A percentile compares a stretch with the other conserved stretches of the same genome.
Evolutionary conservation across 1,140 invertebrate genomes (phyloP).

Genomic region (Drosophila pectinifera): DNA sequence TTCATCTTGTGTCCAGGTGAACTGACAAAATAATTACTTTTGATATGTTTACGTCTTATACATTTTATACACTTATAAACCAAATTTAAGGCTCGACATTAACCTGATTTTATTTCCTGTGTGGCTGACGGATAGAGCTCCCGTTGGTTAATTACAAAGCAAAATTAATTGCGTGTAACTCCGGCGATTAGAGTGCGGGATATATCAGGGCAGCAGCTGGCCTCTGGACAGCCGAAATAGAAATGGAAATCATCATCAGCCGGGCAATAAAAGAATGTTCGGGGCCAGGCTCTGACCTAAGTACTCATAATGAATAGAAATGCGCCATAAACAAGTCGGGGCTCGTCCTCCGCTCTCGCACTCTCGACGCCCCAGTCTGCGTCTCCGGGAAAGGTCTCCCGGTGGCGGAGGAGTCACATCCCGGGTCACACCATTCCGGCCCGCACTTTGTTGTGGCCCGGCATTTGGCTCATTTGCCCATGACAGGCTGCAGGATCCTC

Average conservation of each 20-base stretch:
- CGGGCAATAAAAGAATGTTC: slow-evolving; percentile 71
- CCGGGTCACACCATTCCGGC: slow-evolving; percentile 31
- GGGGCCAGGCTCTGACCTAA: slow-evolving; percentile 57
- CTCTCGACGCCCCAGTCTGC: not conserved
- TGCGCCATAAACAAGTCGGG: slow-evolving; percentile 70
- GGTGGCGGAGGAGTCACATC: slow-evolving; percentile 28
- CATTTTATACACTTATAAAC: too few relatives aligned
- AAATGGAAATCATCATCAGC: slow-evolving; percentile 56
- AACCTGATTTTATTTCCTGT: slow-evolving; percentile 2
- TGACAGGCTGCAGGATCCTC: slow-evolving; percentile 38
- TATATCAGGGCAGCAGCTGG: slow-evolving; percentile 49
- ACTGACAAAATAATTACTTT: too few relatives aligned
- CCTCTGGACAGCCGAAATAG: slow-evolving; percentile 32
- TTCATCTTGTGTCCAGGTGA: too few relatives aligned
- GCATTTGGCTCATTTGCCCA: slow-evolving; percentile 76
- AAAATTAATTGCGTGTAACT: slow-evolving; percentile 82
- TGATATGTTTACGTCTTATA: too few relatives aligned
- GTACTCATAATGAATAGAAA: slow-evolving; percentile 82
- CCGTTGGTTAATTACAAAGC: slow-evolving; percentile 78
- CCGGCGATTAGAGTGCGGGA: slow-evolving; percentile 67
- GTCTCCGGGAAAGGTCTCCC: not conserved
- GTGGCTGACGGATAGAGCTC: slow-evolving; percentile 14
- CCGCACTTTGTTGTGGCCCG: slow-evolving; percentile 60
- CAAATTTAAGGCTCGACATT: not conserved
- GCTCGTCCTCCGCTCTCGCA: slow-evolving; percentile 3